Base-by-base conservation (phyloP, 2,797 vertebrate genomes). In the Notolabrus celidotus region DNA sequence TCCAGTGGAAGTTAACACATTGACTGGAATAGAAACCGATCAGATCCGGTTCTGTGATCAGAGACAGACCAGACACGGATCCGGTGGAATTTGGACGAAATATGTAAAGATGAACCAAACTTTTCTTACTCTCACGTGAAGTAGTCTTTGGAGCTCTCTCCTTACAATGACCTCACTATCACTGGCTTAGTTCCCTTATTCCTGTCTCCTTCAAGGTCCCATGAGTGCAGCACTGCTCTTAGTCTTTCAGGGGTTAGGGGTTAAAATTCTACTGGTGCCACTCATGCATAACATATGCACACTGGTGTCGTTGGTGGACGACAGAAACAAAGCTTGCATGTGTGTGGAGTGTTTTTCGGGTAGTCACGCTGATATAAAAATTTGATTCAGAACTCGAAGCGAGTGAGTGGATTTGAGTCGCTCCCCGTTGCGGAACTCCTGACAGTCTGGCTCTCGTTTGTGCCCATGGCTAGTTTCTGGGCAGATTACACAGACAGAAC, bases 401-500 rank as follows among this genome's bases (percentile, higher is more conserved):
- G 22, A 47, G 27, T 16, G 2, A 53, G 1, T 55, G 14, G 49
- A 14, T 70, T 67, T 65, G 10, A 46, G 67, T 60, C 11, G 7
- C 67, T 55, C 71, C 43, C 19, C 49, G 4, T 47, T 6, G 15
- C 33, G 52, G 51, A 73, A 66, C 51, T 83, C 46, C 63, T 51
- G 63, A 63, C 77, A 75, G 71, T 50, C 69, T 3, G 56, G 51
- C 66, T 67, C 55, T 61, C 22, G 16, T 80, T 84, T 61, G 79
- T 54, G 74, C 67, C 86, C 75, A 33, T 78, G 73, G 73, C 62
- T 71, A 77, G 90, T 93, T 91, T 92, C 91, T 89, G 87, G 91
- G 89, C 90, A 91, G 89, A 92, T 90, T 89, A 87, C 79, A 65
- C 71, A 72, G 78, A 59, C 34, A 36, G 34, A 85, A 55, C 79